These are phyloP conservation scores for Stenotaenia linearis DNA, from an alignment of 2,888 invertebrate genomes.

Conservation along the genomic window DNA sequence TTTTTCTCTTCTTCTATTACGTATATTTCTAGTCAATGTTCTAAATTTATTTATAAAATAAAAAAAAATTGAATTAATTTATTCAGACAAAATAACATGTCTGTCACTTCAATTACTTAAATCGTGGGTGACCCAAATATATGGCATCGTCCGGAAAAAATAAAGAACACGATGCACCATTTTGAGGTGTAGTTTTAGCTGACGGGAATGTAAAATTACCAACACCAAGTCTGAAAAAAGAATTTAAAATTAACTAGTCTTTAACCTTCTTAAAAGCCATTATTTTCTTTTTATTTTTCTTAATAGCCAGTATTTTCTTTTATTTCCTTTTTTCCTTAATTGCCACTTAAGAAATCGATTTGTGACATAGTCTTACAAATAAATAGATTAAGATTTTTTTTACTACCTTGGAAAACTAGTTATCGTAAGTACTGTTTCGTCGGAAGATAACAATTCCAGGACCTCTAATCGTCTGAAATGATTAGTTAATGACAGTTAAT, in stretches of 20 bases:
- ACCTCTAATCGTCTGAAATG: conserved; percentile 64
- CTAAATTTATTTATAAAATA: conserved; percentile 42
- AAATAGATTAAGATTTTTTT: not conserved
- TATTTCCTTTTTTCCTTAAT: too few species aligned
- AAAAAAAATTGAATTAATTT: too few species aligned
- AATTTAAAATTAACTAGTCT: not conserved
- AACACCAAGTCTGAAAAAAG: conserved; percentile 66
- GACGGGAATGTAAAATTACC: conserved; percentile 80
- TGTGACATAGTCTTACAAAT: not conserved
- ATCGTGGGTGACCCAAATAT: conserved; percentile 90
- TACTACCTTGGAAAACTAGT: conserved; percentile 84
- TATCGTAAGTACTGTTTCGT: conserved; percentile 81
- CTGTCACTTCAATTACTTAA: conserved; percentile 53
- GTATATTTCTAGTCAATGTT: conserved; percentile 88
- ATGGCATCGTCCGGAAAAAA: conserved; percentile 95
- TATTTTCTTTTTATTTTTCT: not conserved
- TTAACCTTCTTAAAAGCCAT: too few species aligned
- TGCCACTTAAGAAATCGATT: not conserved
- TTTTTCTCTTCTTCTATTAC: conserved; percentile 84
- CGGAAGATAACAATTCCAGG: conserved; percentile 61
- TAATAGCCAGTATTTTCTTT: not conserved
- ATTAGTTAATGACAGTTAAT: not conserved
- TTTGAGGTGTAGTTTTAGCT: conserved; percentile 61
- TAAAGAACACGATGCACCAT: conserved; percentile 67
- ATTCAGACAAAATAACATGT: not conserved